A percentile compares a stretch with the other conserved stretches of the same genome.
phyloP scores from a whole-genome alignment of 2,797 vertebrate genomes.

The Sebastes wilsoni region DNA sequence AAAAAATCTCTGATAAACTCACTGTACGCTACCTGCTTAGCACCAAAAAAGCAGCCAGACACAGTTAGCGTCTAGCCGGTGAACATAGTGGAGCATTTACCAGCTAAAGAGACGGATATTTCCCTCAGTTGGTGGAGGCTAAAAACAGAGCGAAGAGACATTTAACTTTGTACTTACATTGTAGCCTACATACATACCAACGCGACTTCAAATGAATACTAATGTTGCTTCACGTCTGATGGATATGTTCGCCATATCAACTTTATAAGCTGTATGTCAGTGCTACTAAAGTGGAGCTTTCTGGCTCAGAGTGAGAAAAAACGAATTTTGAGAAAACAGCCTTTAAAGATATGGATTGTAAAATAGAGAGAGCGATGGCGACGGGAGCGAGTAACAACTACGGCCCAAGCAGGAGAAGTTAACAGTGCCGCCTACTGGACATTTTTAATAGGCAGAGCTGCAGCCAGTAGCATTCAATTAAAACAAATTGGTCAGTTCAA shows the following conservation, averaged over 20 bases:
- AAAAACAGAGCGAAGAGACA: not conserved
- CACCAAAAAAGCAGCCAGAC: not conserved
- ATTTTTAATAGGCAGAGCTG: not conserved
- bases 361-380: too few species aligned
- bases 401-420: too few species aligned
- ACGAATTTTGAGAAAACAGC: too few species aligned
- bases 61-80: not conserved
- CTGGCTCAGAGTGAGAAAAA: too few species aligned
- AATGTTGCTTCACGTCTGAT: not conserved
- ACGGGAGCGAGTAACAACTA: too few species aligned
- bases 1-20: too few species aligned
- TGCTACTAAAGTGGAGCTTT: too few species aligned
- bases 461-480: not conserved
- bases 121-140: not conserved
- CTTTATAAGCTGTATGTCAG: too few species aligned
- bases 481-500: not conserved
- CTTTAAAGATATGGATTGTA: too few species aligned
- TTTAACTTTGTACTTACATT: not conserved
- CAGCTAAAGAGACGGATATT: not conserved
- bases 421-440: not conserved
- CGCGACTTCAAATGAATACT: not conserved
- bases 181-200: not conserved
- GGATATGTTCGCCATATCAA: not conserved
- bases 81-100: not conserved
- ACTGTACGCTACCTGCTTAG: not conserved